phyloP scores from a whole-genome alignment of 2,888 invertebrate species.

The Anthrax anthrax region DNA sequence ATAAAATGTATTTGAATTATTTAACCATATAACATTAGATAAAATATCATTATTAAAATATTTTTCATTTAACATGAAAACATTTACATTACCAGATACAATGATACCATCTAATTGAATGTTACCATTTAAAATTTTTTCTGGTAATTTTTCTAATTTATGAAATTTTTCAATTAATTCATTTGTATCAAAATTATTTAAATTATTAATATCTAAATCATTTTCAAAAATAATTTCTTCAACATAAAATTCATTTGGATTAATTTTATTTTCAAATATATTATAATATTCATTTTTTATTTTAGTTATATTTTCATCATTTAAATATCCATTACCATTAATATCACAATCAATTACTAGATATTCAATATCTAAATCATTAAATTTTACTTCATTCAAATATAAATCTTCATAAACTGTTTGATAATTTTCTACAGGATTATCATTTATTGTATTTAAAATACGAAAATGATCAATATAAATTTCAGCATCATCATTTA shows the following conservation, averaged over 20 bases:
- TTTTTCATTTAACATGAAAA: conserved; percentile 21
- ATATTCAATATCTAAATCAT: conserved; percentile 20
- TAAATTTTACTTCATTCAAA: conserved; percentile 21
- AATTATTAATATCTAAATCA: conserved; percentile 21
- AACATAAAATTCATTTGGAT: conserved; percentile 21
- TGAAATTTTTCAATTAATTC: conserved; percentile 21
- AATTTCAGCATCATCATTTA: conserved; percentile 20
- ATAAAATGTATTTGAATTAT: conserved; percentile 28
- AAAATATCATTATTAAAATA: conserved; percentile 24
- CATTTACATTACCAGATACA: conserved; percentile 27
- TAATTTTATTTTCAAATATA: conserved; percentile 20
- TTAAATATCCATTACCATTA: conserved; percentile 21
- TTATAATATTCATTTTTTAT: conserved; percentile 23
- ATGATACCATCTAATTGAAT: conserved; percentile 28
- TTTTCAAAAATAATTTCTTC: conserved; percentile 24
- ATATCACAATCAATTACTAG: conserved; percentile 28
- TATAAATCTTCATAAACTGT: conserved; percentile 21
- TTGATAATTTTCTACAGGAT: conserved; percentile 20
- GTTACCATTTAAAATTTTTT: conserved; percentile 29
- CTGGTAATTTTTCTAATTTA: conserved; percentile 22
- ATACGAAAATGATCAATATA: conserved; percentile 22
- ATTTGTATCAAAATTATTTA: conserved; percentile 30
- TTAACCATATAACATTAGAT: conserved; percentile 30
- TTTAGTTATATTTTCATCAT: conserved; percentile 26
- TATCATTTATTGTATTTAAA: conserved; percentile 27